Evolutionary conservation across 2,113 vertebrate species (phyloP).

Genomic region (Oreamnos americanus): DNA sequence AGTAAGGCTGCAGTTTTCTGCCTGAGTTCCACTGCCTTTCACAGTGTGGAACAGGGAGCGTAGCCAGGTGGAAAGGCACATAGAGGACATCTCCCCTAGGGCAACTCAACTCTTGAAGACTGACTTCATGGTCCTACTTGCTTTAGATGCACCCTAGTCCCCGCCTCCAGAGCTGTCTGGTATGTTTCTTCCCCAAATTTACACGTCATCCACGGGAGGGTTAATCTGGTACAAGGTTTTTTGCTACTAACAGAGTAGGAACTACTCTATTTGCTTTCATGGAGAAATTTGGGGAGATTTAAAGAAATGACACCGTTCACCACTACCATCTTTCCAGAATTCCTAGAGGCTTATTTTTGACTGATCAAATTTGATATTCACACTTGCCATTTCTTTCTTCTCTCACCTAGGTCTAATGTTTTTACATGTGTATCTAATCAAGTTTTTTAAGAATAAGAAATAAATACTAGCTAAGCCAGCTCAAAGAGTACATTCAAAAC

Average conservation of each 20-base stretch:
- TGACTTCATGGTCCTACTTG: background rate
- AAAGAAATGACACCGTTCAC: background rate
- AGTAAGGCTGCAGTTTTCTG: background rate
- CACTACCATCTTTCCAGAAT: background rate
- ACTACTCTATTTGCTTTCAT: background rate
- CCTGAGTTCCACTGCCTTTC: background rate
- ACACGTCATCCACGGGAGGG: background rate
- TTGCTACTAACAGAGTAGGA: background rate
- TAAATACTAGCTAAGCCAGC: background rate
- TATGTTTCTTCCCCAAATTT: background rate
- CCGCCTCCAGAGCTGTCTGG: background rate
- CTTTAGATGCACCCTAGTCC: background rate
- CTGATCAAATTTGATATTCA: background rate
- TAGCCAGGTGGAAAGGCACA: background rate
- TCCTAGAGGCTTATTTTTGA: background rate
- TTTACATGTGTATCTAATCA: background rate
- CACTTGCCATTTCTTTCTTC: background rate
- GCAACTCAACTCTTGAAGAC: background rate
- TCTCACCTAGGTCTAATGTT: background rate
- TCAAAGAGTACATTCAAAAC: background rate
- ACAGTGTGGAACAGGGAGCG: background rate
- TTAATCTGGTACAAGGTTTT: background rate
- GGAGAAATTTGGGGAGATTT: background rate
- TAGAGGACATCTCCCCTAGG: background rate
- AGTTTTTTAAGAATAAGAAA: background rate